Conservation (phyloP, 2,797 vertebrate species). For the Chloroceryle inda region DNA sequence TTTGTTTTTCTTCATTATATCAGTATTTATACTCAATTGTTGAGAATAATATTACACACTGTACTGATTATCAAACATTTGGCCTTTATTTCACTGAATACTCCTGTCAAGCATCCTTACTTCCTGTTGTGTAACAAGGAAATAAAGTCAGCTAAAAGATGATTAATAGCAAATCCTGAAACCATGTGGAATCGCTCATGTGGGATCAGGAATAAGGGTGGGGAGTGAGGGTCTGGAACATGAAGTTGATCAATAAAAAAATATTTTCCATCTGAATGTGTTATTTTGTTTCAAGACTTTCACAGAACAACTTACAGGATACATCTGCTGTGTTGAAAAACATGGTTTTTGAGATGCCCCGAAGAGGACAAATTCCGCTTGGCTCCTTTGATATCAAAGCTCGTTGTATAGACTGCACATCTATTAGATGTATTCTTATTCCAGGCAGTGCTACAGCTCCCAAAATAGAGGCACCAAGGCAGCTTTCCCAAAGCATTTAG, state of each 20-base stretch:
- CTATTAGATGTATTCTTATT: neutral
- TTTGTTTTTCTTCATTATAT: neutral
- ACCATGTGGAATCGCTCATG: slow-evolving; percentile 44
- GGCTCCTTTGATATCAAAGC: neutral
- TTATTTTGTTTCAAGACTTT: neutral
- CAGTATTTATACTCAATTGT: slow-evolving; percentile 41
- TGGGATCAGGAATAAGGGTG: slow-evolving; percentile 1
- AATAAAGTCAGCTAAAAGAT: slow-evolving; percentile 12
- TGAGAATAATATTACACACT: slow-evolving; percentile 8
- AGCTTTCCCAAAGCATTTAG: neutral
- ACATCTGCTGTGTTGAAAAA: neutral
- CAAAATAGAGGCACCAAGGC: neutral
- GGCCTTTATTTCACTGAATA: slow-evolving; percentile 40
- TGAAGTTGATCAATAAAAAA: slow-evolving; percentile 36
- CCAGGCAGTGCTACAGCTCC: neutral
- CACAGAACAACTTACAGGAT: neutral
- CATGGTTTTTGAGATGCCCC: neutral
- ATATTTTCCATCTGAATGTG: neutral
- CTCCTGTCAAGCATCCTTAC: neutral
- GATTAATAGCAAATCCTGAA: slow-evolving; percentile 42
- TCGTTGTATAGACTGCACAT: neutral
- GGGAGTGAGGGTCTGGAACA: neutral
- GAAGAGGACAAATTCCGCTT: neutral
- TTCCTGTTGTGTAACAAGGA: slow-evolving; percentile 52
- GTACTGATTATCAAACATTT: slow-evolving; percentile 42